A percentile compares a stretch with the other conserved stretches of the same genome.
Conservation (phyloP, 2,797 vertebrate species). For the Sebastes itinus region DNA sequence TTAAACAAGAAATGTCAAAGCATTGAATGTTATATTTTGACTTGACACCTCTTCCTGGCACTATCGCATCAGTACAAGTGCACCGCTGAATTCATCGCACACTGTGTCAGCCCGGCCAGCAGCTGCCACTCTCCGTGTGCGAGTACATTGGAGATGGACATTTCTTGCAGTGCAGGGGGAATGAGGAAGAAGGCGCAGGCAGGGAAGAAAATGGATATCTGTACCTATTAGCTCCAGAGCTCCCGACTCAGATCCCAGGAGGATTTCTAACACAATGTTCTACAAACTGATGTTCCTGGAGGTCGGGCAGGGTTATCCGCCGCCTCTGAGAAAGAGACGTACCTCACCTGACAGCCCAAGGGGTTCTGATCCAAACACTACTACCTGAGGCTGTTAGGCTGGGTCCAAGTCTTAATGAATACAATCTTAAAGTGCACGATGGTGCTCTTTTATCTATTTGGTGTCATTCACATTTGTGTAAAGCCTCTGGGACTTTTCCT, state of each 20-base stretch:
- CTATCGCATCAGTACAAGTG: background rate
- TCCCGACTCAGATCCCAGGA: constrained; percentile 70
- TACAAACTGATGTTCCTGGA: constrained; percentile 80
- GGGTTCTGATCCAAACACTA: constrained; percentile 54
- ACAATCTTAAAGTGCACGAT: background rate
- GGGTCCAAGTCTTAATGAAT: constrained; percentile 1
- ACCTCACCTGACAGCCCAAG: constrained; percentile 67
- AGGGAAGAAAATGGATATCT: constrained; percentile 79
- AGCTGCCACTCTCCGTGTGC: constrained; percentile 30
- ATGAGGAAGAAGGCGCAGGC: constrained; percentile 60
- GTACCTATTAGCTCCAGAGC: constrained; percentile 78
- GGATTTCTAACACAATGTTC: constrained; percentile 76
- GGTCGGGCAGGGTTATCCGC: constrained; percentile 73
- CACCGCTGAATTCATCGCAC: background rate
- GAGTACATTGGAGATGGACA: constrained; percentile 44
- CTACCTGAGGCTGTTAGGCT: constrained; percentile 1
- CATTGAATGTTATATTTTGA: background rate
- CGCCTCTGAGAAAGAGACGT: constrained; percentile 61
- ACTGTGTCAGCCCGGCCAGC: background rate
- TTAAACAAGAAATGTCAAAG: background rate
- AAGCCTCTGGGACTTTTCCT: background rate
- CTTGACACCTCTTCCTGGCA: background rate
- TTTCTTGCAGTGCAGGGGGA: constrained; percentile 68
- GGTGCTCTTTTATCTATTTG: background rate
- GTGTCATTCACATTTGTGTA: constrained; percentile 3